A percentile compares a stretch with the other conserved stretches of the same genome.
These are phyloP conservation scores for Eristalis tenax DNA, from an alignment of 2,888 invertebrate species.

Conservation along the genomic window DNA sequence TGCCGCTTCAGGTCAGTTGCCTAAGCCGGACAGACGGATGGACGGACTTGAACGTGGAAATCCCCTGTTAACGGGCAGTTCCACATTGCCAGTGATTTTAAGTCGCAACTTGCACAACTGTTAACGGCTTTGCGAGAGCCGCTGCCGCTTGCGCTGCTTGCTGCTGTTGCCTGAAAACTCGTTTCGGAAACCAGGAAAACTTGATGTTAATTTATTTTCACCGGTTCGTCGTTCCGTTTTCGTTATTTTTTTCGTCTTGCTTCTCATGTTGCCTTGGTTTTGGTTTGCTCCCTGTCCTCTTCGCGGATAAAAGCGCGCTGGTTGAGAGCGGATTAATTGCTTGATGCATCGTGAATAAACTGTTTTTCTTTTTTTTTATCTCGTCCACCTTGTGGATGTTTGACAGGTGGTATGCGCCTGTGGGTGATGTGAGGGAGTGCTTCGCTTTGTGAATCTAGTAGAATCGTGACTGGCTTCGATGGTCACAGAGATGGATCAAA, in stretches of 20 bases:
- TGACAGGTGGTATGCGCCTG: background rate
- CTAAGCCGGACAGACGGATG: conserved; percentile 13
- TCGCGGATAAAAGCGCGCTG: conserved; percentile 29
- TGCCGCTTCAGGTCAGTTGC: background rate
- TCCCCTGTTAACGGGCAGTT: conserved; percentile 57
- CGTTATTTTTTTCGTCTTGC: background rate
- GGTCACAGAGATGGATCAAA: no score
- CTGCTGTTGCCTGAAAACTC: conserved; percentile 29
- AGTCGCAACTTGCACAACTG: conserved; percentile 56
- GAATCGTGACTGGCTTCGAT: no score
- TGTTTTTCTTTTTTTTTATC: conserved; percentile 25
- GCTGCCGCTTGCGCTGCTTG: background rate
- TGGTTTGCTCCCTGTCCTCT: background rate
- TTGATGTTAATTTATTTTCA: conserved; percentile 62
- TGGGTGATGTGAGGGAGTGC: background rate
- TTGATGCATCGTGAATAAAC: conserved; percentile 57
- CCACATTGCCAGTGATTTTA: conserved; percentile 52
- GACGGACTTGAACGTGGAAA: conserved; percentile 24
- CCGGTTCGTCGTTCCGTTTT: conserved; percentile 51
- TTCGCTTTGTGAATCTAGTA: no score
- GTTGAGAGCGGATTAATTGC: conserved; percentile 54
- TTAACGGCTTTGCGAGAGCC: conserved; percentile 35
- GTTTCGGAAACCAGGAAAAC: conserved; percentile 63
- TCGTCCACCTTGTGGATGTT: conserved; percentile 34
- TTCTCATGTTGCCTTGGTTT: background rate